phyloP scores from a whole-genome alignment of 2,113 vertebrate genomes.

The Chaenogobius annularis region DNA sequence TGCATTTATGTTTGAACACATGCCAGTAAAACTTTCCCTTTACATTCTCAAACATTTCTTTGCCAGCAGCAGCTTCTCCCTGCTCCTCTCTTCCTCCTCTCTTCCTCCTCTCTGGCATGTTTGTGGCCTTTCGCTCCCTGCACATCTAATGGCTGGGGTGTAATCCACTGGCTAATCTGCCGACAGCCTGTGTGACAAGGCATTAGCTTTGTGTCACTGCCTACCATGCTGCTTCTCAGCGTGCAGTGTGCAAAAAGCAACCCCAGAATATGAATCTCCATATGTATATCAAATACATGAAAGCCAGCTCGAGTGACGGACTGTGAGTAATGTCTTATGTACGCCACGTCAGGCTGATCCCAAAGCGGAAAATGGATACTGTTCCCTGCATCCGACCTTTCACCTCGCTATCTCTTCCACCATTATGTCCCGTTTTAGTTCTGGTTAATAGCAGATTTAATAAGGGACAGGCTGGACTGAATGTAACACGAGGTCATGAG shows the following conservation, averaged over 20 bases:
- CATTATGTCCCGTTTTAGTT: conserved; percentile 28
- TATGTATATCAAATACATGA: conserved; percentile 33
- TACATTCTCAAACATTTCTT: neutral
- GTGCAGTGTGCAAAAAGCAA: conserved; percentile 35
- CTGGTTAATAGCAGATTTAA: conserved; percentile 38
- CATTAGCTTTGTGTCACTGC: conserved; percentile 81
- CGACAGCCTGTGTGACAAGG: conserved; percentile 81
- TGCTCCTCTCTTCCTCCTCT: conserved; percentile 6
- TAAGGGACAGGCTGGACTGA: conserved; percentile 29
- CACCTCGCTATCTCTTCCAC: conserved; percentile 42
- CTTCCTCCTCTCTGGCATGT: conserved; percentile 53
- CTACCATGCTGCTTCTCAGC: conserved; percentile 71
- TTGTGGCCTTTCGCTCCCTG: conserved; percentile 75
- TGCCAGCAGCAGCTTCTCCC: neutral
- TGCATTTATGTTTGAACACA: too few relatives aligned
- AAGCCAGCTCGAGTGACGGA: conserved; percentile 18
- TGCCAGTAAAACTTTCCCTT: neutral
- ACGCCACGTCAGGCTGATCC: conserved; percentile 28
- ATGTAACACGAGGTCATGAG: conserved; percentile 21
- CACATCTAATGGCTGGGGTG: conserved; percentile 79
- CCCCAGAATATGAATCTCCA: conserved; percentile 17
- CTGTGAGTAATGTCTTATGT: conserved; percentile 29
- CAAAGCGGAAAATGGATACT: conserved; percentile 42
- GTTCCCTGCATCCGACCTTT: conserved; percentile 28
- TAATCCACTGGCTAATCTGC: conserved; percentile 83